These are phyloP conservation scores for Nannoperca australis DNA, from an alignment of 2,797 vertebrate genomes.

Conservation along the genomic window DNA sequence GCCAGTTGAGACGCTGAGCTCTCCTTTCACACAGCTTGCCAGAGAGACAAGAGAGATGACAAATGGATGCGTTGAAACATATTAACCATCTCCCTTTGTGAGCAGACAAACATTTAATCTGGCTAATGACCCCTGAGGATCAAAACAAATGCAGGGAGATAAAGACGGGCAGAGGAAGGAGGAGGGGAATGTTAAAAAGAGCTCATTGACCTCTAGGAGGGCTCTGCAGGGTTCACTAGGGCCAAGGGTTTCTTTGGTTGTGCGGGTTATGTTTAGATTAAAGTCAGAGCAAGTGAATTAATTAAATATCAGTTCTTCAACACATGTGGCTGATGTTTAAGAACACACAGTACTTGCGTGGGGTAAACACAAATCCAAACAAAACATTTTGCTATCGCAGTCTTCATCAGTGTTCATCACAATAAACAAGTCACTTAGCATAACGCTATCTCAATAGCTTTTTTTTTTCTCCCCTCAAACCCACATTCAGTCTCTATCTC, in stretches of 20 bases:
- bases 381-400: conserved; percentile 56
- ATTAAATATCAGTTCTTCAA: conserved; percentile 25
- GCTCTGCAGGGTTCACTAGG: conserved; percentile 70
- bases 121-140: conserved; percentile 84
- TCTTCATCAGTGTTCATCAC: conserved; percentile 70
- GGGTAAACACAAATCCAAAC: conserved; percentile 62
- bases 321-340: conserved; percentile 23
- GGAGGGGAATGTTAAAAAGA: conserved; percentile 69
- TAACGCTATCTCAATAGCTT: conserved; percentile 46
- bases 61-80: conserved; percentile 87
- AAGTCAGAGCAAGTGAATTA: conserved; percentile 36
- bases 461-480: conserved; percentile 45
- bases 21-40: conserved; percentile 72
- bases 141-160: conserved; percentile 81
- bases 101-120: conserved; percentile 85
- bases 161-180: conserved; percentile 60
- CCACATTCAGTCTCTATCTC: conserved; percentile 67
- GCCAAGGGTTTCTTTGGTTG: conserved; percentile 57
- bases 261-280: conserved; percentile 45
- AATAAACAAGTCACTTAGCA: conserved; percentile 76
- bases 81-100: conserved; percentile 87
- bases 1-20: conserved; percentile 80
- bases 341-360: conserved; percentile 35
- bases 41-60: conserved; percentile 76
- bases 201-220: conserved; percentile 75